Percentiles rank a stretch among this genome's conserved stretches.
These are phyloP conservation scores for Ptychadena robeensis DNA, from an alignment of 2,797 vertebrate genomes.

Conservation along the genomic window DNA sequence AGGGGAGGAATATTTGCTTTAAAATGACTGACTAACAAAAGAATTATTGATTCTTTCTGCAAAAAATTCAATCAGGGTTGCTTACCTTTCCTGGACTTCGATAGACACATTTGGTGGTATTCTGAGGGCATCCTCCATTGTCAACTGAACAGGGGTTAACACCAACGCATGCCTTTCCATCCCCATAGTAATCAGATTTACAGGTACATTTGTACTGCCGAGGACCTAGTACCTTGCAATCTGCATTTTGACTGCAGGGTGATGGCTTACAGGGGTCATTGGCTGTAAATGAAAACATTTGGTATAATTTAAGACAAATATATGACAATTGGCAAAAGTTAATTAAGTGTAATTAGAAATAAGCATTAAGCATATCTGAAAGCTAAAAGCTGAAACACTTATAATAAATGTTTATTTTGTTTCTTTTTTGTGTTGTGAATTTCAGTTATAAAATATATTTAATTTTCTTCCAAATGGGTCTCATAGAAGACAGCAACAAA, in stretches of 20 bases:
- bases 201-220: slow-evolving; percentile 81
- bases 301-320: neutral
- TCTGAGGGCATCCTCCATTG: slow-evolving; percentile 84
- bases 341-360: too few species aligned
- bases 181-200: slow-evolving; percentile 80
- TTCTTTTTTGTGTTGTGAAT: too few species aligned
- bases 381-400: too few species aligned
- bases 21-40: neutral
- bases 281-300: slow-evolving; percentile 64
- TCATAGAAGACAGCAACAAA: too few species aligned
- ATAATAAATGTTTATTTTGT: too few species aligned
- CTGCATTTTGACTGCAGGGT: slow-evolving; percentile 73
- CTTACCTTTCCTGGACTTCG: slow-evolving; percentile 82
- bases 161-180: slow-evolving; percentile 84
- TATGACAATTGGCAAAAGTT: neutral
- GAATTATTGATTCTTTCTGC: neutral
- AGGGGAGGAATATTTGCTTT: neutral
- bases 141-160: slow-evolving; percentile 81
- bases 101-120: slow-evolving; percentile 83
- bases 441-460: too few species aligned
- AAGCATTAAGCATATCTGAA: too few species aligned
- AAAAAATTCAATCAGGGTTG: neutral
- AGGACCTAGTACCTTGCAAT: slow-evolving; percentile 72
- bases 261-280: slow-evolving; percentile 70
- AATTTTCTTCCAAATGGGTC: too few species aligned